phyloP scores from a whole-genome alignment of 2,113 vertebrate genomes.

The Crotophaga sulcirostris region DNA sequence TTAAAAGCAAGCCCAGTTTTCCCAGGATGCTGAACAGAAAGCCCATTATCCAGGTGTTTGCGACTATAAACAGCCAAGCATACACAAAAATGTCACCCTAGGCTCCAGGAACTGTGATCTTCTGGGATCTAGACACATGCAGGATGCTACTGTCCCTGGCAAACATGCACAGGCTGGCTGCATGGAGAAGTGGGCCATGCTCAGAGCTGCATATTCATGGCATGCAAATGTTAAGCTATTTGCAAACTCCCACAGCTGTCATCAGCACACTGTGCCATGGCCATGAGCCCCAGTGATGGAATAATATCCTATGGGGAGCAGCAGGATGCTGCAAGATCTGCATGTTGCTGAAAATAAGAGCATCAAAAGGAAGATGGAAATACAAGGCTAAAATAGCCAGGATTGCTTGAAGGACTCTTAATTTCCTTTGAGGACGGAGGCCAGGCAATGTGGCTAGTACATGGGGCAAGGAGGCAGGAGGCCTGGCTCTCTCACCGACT shows the following conservation, averaged over 20 bases:
- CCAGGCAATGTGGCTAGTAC: background rate
- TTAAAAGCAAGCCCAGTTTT: background rate
- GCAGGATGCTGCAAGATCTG: background rate
- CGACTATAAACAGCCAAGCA: background rate
- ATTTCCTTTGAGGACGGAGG: background rate
- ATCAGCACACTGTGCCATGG: background rate
- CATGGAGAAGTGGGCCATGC: conserved; percentile 42
- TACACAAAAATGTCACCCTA: background rate
- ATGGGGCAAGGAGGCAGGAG: background rate
- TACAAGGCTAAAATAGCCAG: background rate
- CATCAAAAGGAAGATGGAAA: conserved; percentile 23
- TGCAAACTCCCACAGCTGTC: conserved; percentile 47
- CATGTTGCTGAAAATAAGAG: background rate
- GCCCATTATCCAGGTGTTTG: background rate
- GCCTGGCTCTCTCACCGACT: conserved; percentile 11
- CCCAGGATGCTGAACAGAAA: background rate
- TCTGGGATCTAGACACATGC: background rate
- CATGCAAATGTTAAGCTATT: conserved; percentile 50
- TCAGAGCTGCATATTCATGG: conserved; percentile 54
- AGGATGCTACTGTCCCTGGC: conserved; percentile 16
- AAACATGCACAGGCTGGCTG: background rate
- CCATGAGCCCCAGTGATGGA: conserved; percentile 19
- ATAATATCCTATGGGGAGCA: conserved; percentile 2
- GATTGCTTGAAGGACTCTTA: background rate
- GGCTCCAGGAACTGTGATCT: background rate